Base-by-base conservation (phyloP, 2,888 invertebrate genomes). In the Diplolepis rosae region DNA sequence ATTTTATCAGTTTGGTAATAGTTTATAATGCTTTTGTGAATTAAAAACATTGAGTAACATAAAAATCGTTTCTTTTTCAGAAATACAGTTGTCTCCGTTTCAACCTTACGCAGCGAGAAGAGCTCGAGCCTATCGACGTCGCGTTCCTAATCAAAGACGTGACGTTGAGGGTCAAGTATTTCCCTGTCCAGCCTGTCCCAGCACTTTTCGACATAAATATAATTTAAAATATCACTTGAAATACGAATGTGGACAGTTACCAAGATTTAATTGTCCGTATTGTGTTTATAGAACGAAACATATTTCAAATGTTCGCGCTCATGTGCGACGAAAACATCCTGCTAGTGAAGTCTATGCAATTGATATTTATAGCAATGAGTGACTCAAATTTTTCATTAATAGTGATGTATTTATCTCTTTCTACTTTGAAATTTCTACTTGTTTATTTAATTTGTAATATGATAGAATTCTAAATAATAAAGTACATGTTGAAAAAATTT, bases 131-230 rank as follows among this genome's bases (percentile, higher is more conserved):
- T 56, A 56, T 35, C 32, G 18, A 18, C 30, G 56, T 18, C 56
- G 56, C 11, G 35, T 30, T 56, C 18, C 56, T 22, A 35, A 15
- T 22, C 56, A 56, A 13, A 35, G 22, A 35, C 56, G 56, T 56
- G 22, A 18, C 11, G 15, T 22, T 22, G 32, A 56, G 22, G 56
- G 76, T 11, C 72, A 69, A 48, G 67, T 70, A 48, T 56, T 56
- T 56, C 56, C 56, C 22, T 56, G 56, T 18, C 13, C 56, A 35
- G 11, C 32, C 35, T 56, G 56, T 56, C 56, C 56, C 9, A 56
- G 56, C 13, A 32, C 35, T 22, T 56, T 56, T 56, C 32, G 56
- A 22, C 56, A 56, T 30, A 56, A 35, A 22, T 56, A 56, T 35
- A 56, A 56, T 56, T 56, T 35, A 32, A 56, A 22, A 56, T 56